These are phyloP conservation scores for Tachina fera DNA, from an alignment of 2,888 invertebrate genomes.

Conservation along the genomic window DNA sequence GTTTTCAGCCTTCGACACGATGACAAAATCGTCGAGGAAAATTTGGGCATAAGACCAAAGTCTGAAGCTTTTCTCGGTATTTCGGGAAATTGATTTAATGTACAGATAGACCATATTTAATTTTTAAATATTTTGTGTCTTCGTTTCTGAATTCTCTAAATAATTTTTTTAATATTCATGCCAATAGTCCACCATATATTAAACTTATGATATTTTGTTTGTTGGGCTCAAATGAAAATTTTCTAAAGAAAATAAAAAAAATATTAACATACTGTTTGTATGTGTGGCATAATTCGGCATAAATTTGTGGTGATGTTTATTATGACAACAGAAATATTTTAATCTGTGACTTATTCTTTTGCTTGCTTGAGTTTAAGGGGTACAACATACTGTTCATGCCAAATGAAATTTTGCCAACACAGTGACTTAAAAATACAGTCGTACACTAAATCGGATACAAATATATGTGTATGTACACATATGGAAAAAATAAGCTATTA, in stretches of 20 bases:
- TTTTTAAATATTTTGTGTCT: no score
- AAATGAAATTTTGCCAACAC: slow-evolving; percentile 33
- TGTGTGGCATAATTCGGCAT: not conserved
- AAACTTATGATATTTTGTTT: not conserved
- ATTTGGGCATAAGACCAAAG: no score
- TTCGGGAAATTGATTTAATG: no score
- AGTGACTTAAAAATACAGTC: not conserved
- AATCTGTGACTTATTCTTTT: not conserved
- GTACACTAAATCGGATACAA: not conserved
- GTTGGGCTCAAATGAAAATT: not conserved
- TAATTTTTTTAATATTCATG: no score
- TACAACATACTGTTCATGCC: slow-evolving; percentile 33
- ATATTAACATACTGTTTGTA: not conserved
- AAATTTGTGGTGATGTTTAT: slow-evolving; percentile 61
- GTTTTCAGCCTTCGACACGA: no score
- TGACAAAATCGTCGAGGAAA: no score
- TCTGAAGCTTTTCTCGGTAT: no score
- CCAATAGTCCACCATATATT: no score
- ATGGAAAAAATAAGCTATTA: not conserved
- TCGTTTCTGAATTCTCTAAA: no score
- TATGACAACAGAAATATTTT: slow-evolving; percentile 49
- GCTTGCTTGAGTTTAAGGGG: not conserved
- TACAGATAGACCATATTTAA: no score
- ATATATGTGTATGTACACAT: not conserved
- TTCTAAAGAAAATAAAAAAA: not conserved